Conservation (phyloP, 2,888 invertebrate genomes). For the Hypselothyrea guttata region DNA sequence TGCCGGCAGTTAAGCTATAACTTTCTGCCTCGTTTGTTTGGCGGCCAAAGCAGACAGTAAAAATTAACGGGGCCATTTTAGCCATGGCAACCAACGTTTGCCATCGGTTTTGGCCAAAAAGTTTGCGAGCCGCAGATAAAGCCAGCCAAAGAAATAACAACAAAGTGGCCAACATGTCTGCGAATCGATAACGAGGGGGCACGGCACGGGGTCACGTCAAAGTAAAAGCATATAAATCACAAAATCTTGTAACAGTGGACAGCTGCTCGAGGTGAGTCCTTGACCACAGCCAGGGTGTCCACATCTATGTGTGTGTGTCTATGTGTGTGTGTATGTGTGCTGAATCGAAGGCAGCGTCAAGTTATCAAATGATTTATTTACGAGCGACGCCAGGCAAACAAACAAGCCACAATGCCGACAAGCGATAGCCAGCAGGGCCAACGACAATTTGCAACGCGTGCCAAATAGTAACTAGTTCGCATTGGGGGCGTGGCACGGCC, state of each 20-base stretch:
- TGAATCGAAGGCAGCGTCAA: slow-evolving; percentile 61
- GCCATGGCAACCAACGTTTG: slow-evolving; percentile 1
- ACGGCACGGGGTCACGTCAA: slow-evolving; percentile 59
- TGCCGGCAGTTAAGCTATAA: slow-evolving; percentile 26
- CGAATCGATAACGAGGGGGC: slow-evolving; percentile 56
- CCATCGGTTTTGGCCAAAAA: slow-evolving; percentile 49
- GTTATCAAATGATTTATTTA: slow-evolving; percentile 77
- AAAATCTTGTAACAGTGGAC: slow-evolving; percentile 69
- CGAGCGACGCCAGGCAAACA: slow-evolving; percentile 69
- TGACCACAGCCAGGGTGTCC: slow-evolving; percentile 50
- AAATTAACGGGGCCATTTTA: slow-evolving; percentile 70
- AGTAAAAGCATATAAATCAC: slow-evolving; percentile 71
- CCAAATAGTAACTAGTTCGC: slow-evolving; percentile 44
- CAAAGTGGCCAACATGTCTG: slow-evolving; percentile 48
- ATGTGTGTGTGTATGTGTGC: slow-evolving; percentile 9
- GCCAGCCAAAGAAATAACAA: slow-evolving; percentile 41
- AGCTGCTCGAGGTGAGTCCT: slow-evolving; percentile 63
- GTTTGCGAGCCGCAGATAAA: slow-evolving; percentile 62
- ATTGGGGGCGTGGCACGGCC: background rate
- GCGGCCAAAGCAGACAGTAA: slow-evolving; percentile 48
- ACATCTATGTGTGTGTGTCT: slow-evolving; percentile 21
- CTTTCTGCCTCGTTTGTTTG: slow-evolving; percentile 22
- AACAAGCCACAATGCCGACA: slow-evolving; percentile 56
- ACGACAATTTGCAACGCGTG: slow-evolving; percentile 58
- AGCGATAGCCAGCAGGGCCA: slow-evolving; percentile 20